Base-by-base conservation (phyloP, 2,888 invertebrate genomes). In the Gerris lacustris region DNA sequence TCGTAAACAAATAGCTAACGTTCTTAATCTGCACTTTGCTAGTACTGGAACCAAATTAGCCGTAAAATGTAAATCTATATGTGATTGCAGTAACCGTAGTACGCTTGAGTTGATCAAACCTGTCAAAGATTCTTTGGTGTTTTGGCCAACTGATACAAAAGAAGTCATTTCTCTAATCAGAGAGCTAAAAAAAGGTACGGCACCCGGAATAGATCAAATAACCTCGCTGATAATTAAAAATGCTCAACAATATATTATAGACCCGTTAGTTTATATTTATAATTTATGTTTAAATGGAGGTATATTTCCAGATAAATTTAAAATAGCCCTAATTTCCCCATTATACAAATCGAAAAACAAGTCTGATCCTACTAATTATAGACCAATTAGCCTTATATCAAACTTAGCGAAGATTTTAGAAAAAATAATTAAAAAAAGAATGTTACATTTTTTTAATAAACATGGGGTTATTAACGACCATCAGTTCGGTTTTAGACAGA, bases 401-500 rank as follows among this genome's bases (percentile, higher is more conserved):
- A 44, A 44, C 9, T 72, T 70, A 62, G 63, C 70, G n/a, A 72
- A 72, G 62, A 44, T 72, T 6, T 68, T 72, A 15, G 72, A 73
- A 73, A 70, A 67, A 55, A 15, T 63, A 7, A 44, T 69, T 15
- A 67, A 67, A 44, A 45, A 43, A n/a, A 45, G 66, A 45, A 18
- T 73, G 11, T 43, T 45, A 6, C 18, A 55, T 11, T 73, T 66
- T 45, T 45, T 71, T 7, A 44, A 62, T 6, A 66, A 66, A 63
- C 45, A 70, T 11, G 47, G 45, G n/a, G 47, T 68, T 47, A 47
- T 68, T 9, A 67, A 47, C 67, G 47, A 72, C 15, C 47, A 64
- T 44, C 73, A 73, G 45, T 67, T 64, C 67, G 73, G 73, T 18
- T 73, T 73, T 67, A 63, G 70, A 63, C 45, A 68, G 69, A 63